phyloP scores from a whole-genome alignment of 2,797 vertebrate species.

The Molossus molossus region DNA sequence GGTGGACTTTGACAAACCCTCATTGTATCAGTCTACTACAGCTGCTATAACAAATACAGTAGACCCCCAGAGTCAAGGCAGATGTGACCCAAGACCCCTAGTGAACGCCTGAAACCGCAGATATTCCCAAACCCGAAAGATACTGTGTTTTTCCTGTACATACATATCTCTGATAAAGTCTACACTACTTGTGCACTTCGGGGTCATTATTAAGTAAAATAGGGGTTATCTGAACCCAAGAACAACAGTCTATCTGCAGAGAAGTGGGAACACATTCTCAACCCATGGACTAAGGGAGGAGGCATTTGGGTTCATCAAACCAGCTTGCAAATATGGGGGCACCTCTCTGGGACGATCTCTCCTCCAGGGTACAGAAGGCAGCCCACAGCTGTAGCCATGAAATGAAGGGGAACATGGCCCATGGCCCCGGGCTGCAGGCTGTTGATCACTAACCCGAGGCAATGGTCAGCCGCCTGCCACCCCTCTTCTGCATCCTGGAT shows the following conservation, averaged over 20 bases:
- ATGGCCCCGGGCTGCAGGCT: no score
- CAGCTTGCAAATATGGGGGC: neutral
- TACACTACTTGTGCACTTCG: neutral
- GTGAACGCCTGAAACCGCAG: neutral
- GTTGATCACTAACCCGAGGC: neutral
- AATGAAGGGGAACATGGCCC: neutral
- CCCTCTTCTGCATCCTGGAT: neutral
- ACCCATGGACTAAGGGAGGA: neutral
- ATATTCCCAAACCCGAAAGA: neutral
- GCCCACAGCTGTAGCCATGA: neutral
- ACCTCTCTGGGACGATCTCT: neutral
- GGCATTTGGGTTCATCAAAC: neutral
- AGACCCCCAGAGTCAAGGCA: neutral
- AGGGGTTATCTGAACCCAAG: neutral
- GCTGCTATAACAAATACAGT: neutral
- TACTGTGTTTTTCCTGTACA: neutral
- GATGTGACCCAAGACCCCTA: neutral
- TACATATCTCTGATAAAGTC: neutral
- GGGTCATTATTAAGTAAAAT: neutral
- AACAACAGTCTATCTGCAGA: neutral
- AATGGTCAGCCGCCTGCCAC: neutral
- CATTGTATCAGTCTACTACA: neutral
- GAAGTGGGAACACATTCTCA: neutral
- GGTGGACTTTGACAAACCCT: neutral
- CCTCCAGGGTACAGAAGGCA: neutral